A percentile compares a stretch with the other conserved stretches of the same genome.
Evolutionary conservation across 1,140 invertebrate species (phyloP).

Genomic region (Rhagoletis zephyria): DNA sequence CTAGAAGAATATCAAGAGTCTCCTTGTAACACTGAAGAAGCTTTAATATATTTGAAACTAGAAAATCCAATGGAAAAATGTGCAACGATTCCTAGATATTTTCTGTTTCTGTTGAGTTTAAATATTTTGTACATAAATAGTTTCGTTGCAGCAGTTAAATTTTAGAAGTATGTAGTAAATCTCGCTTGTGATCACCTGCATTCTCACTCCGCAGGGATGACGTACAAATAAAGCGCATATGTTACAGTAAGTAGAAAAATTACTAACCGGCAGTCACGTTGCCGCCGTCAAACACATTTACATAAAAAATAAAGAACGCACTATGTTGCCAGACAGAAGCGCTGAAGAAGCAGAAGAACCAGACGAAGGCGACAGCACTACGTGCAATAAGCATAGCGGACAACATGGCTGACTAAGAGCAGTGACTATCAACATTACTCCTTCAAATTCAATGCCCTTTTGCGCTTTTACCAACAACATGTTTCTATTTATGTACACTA

Average conservation of each 20-base stretch:
- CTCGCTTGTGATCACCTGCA: background rate
- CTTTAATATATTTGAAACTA: too few relatives aligned
- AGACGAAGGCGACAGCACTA: background rate
- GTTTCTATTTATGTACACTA: slow-evolving; percentile 44
- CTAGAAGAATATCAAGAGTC: too few relatives aligned
- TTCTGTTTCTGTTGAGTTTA: too few relatives aligned
- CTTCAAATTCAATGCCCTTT: slow-evolving; percentile 41
- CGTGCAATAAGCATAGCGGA: slow-evolving; percentile 1
- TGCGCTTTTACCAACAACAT: background rate
- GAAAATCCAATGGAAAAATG: too few relatives aligned
- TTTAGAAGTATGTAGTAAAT: background rate
- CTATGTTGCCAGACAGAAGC: slow-evolving; percentile 15
- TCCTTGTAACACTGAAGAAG: too few relatives aligned
- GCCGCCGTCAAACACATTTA: background rate
- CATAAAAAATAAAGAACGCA: background rate
- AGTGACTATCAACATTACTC: slow-evolving; percentile 11
- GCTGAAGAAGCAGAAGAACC: background rate
- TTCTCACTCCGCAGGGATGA: background rate
- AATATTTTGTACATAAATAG: too few relatives aligned
- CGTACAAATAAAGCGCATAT: background rate
- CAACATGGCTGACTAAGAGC: slow-evolving; percentile 15
- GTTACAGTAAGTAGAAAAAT: background rate
- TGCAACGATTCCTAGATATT: too few relatives aligned
- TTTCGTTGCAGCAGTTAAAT: background rate
- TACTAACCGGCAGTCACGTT: slow-evolving; percentile 25